phyloP scores from a whole-genome alignment of 2,113 vertebrate genomes.

The Deroptyus accipitrinus region DNA sequence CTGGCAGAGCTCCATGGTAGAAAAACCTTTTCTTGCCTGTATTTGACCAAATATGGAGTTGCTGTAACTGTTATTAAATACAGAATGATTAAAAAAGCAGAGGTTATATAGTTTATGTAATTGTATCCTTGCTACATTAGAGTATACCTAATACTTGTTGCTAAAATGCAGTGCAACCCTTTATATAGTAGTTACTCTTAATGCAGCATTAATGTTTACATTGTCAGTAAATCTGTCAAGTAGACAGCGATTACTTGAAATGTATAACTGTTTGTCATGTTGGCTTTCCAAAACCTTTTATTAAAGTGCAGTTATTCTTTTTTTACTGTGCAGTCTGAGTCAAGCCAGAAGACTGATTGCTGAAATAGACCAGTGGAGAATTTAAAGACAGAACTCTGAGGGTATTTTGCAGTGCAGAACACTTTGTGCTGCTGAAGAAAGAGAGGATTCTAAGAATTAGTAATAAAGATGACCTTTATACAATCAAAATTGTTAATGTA shows the following conservation, averaged over 20 bases:
- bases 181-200: background rate
- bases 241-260: background rate
- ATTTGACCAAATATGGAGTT: constrained; percentile 25
- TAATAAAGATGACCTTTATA: background rate
- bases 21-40: background rate
- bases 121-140: background rate
- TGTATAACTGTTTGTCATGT: background rate
- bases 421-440: background rate
- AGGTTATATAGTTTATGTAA: background rate
- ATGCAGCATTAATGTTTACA: background rate
- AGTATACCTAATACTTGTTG: background rate
- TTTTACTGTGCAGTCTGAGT: constrained; percentile 20
- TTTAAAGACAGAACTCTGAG: background rate
- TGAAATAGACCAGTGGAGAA: constrained; percentile 4
- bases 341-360: constrained; percentile 5
- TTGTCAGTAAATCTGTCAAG: constrained; percentile 29
- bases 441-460: background rate
- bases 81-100: background rate
- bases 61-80: background rate
- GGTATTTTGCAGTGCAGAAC: background rate
- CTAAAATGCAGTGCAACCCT: background rate
- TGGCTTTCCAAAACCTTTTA: constrained; percentile 49
- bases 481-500: background rate
- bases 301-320: constrained; percentile 51
- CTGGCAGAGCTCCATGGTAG: constrained; percentile 27